Evolutionary conservation across 2,797 vertebrate genomes (phyloP), one percentile per base, ranked within the genome.

Genomic region (Morus bassanus): DNA sequence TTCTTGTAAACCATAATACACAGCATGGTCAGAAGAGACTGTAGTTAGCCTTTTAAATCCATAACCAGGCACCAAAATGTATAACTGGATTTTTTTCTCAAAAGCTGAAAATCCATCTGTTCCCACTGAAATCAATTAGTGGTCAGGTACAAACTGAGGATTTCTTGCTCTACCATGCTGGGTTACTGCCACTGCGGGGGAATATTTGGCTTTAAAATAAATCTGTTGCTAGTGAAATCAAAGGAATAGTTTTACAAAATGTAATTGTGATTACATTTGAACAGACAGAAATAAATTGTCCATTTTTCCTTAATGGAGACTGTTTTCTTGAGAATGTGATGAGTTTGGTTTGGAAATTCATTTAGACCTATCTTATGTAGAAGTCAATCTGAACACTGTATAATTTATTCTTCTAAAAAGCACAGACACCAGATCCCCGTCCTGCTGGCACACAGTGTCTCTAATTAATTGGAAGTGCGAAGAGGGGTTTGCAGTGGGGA

Each of bases 111-210:
- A 60, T 92, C 74, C 80, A 92, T 94, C 92, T 95, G 78, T 89
- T 93, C 74, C 85, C 46, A 94, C 85, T 89, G 94, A 95, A 95
- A 85, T 70, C 39, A 87, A 13, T 93, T 89, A 89, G 77, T 85
- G 91, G 54, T 87, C 83, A 93, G 60, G 50, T 92, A 93, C 39
- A 74, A 74, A 39, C 14, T 28, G 51, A 87, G 19, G 33, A 45
- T 77, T 91, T 93, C 78, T 77, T 87, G 30, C 35, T 77, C 53
- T 83, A 1, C 37, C 30, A 19, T 74, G 75, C 81, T 91, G 78
- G 12, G 60, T 83, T 89, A 53, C 59, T 77, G 60, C 57, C 70
- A 87, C 76, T 75, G 75, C 2, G 1, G 45, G 53, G 45, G 33
- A 68, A 39, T 80, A 54, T 72, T 85, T 70, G 73, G 70, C 70